These are phyloP conservation scores for Leontopithecus rosalia DNA, from an alignment of 2,797 vertebrate species.

Conservation along the genomic window DNA sequence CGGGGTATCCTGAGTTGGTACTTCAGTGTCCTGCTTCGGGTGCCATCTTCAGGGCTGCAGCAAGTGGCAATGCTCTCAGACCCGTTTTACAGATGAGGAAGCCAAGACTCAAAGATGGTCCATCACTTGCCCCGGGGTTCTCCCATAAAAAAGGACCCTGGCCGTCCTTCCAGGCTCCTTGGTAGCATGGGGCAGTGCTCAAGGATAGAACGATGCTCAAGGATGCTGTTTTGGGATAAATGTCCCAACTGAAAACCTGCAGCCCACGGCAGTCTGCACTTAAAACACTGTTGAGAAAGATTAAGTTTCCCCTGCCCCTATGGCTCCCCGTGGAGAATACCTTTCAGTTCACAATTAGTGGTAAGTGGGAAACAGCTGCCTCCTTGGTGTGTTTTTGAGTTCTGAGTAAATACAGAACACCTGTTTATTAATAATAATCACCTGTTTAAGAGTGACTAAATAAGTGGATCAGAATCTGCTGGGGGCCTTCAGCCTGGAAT, in stretches of 20 bases:
- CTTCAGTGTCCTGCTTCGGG: neutral
- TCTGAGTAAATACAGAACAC: no score
- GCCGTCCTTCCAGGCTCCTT: neutral
- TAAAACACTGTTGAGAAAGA: no score
- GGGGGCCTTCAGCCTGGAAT: no score
- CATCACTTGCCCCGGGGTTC: fast-evolving
- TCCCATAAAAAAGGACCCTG: neutral
- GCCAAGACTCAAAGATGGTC: neutral
- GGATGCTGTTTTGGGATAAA: neutral
- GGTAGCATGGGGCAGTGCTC: neutral
- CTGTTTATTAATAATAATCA: no score
- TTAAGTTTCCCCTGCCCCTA: no score
- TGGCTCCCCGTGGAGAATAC: no score
- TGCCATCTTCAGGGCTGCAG: no score
- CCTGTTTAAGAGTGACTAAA: no score
- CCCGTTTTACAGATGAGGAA: neutral
- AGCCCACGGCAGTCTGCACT: neutral
- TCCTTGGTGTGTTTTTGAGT: no score
- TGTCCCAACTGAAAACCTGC: neutral
- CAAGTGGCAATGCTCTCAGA: neutral
- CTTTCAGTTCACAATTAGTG: no score
- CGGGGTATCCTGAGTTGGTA: neutral
- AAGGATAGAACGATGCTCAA: neutral
- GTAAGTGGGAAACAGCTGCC: no score
- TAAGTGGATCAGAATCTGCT: no score